Base-by-base conservation (phyloP, 2,888 invertebrate species). In the Lomographa bimaculata region DNA sequence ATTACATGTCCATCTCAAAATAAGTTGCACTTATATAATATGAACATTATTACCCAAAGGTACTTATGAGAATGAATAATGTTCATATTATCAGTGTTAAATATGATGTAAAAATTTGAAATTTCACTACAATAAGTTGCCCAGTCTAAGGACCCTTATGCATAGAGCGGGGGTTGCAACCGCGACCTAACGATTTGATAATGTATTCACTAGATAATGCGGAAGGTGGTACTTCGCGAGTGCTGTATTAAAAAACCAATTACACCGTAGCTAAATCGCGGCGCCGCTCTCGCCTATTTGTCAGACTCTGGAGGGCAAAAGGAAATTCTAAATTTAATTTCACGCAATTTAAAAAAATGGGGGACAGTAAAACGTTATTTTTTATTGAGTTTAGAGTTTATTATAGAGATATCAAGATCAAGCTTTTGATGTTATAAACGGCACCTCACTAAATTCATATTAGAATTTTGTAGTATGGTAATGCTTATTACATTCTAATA, bases 151-250 rank as follows among this genome's bases (percentile, higher is more conserved):
- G 14, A 4, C 14, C 70, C 83, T 85, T 85, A 86, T 86, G 86
- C 83, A 85, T 84, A 61, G 77, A 64, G 60, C 63, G 58, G 71
- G 80, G 79, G 72, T 64, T 64, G 71, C 53, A 71, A 68, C 78
- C 79, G 74, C 82, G 71, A 66, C 76, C 79, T 79, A 83, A 87
- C 86, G 84, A 86, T 85, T 89, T 89, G 87, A 86, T 89, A 89
- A 89, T 87, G 82, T 86, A 89, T 89, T 87, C 89, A 85, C 86
- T 89, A 83, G 82, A 87, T 89, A 87, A 81, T 83, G 82, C 79
- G 83, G 80, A 85, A 84, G 86, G 79, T 79, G 80, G 83, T 86
- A 87, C 85, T 84, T 80, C 75, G 80, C 84, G 76, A 77, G 74
- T 74, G 66, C 75, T 74, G 85, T 79, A 87, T 87, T 89, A 89